Conservation (phyloP, 2,113 vertebrate species). For the Lota lota region DNA sequence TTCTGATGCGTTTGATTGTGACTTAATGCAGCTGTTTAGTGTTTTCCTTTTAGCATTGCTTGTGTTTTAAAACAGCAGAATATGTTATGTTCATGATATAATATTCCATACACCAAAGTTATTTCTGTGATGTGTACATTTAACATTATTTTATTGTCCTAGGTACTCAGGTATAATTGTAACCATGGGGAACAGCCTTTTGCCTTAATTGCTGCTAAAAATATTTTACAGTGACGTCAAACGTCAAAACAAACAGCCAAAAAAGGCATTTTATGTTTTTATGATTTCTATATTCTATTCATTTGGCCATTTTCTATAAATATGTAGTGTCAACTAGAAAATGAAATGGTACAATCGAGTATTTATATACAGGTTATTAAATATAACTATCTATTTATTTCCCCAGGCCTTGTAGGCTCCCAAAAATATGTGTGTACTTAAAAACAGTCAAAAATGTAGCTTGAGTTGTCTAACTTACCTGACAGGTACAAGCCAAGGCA, state of each 20-base stretch:
- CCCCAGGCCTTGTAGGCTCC: conserved; percentile 25
- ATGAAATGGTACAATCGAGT: neutral
- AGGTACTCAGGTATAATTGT: conserved; percentile 65
- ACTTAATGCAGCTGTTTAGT: conserved; percentile 10
- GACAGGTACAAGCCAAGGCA: conserved; percentile 33
- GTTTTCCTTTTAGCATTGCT: conserved; percentile 19
- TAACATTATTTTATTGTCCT: conserved; percentile 33
- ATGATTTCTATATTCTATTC: neutral
- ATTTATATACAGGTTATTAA: neutral
- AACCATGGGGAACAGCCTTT: conserved; percentile 57
- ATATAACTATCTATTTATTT: conserved; percentile 11
- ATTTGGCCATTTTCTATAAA: too few species aligned
- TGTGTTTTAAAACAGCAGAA: conserved; percentile 13
- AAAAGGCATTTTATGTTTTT: conserved; percentile 6
- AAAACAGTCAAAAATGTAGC: neutral
- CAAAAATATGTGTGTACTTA: conserved; percentile 23
- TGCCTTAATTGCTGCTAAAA: conserved; percentile 65
- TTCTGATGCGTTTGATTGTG: neutral
- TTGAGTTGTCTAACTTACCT: conserved; percentile 31
- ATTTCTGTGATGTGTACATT: conserved; percentile 29
- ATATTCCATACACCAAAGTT: conserved; percentile 41
- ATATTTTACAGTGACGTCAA: conserved; percentile 33
- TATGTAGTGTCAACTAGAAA: neutral
- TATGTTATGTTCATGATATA: conserved; percentile 23
- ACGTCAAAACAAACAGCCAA: conserved; percentile 31